phyloP scores from a whole-genome alignment of 2,113 vertebrate genomes.

The Myiozetetes cayanensis region DNA sequence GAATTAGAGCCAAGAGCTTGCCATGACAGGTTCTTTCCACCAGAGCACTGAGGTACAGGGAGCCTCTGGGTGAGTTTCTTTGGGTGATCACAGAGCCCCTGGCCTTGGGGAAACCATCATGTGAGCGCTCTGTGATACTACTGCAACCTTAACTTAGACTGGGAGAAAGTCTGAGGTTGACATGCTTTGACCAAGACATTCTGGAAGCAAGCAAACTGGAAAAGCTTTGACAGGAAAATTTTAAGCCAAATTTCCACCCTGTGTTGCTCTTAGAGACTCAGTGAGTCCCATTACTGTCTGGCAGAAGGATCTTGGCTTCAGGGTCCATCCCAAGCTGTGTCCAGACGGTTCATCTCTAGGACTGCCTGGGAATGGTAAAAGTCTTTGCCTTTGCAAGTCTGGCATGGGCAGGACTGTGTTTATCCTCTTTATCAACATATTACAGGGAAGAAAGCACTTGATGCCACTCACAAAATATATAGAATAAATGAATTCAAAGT shows the following conservation, averaged over 20 bases:
- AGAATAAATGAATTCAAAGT: not conserved
- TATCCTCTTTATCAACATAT: not conserved
- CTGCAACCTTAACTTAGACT: not conserved
- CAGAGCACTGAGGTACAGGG: not conserved
- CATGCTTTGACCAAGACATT: not conserved
- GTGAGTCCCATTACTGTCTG: slow-evolving; percentile 30
- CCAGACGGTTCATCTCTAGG: not conserved
- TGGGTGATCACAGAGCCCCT: not conserved
- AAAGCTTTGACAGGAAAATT: not conserved
- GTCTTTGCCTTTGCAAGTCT: not conserved
- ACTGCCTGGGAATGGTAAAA: not conserved
- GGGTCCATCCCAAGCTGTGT: slow-evolving; percentile 7
- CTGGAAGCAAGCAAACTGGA: not conserved
- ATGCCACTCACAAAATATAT: not conserved
- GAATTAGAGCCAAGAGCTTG: not conserved
- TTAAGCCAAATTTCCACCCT: not conserved
- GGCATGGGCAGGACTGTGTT: not conserved
- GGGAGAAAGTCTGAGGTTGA: not conserved
- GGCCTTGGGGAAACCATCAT: not conserved
- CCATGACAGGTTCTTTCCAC: not conserved
- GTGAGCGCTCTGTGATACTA: not conserved
- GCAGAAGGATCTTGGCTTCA: slow-evolving; percentile 12
- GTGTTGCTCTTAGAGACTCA: not conserved
- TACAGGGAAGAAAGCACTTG: not conserved
- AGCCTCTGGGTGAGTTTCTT: not conserved